phyloP scores from a whole-genome alignment of 2,797 vertebrate genomes.

The Merluccius polli region DNA sequence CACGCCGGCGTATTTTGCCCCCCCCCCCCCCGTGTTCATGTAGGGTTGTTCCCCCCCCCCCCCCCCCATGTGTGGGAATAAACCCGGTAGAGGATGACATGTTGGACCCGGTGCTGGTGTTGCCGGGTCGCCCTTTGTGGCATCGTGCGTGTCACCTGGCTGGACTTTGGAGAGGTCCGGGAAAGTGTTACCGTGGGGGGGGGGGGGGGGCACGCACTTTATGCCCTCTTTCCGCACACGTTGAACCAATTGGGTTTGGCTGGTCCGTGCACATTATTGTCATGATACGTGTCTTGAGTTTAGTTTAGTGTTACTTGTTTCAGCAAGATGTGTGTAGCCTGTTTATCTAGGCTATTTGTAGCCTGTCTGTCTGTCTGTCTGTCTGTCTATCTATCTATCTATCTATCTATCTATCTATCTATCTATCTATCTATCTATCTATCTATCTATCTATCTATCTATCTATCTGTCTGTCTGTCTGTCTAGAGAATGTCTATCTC shows the following conservation, averaged over 20 bases:
- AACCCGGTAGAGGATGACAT: too few relatives aligned
- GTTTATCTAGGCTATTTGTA: neutral
- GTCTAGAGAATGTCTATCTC: neutral
- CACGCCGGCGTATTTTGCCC: too few relatives aligned
- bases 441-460: too few relatives aligned
- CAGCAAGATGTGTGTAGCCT: neutral
- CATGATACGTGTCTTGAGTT: neutral
- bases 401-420: neutral
- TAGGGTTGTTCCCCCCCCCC: too few relatives aligned
- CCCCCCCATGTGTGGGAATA: too few relatives aligned
- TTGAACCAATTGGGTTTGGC: neutral
- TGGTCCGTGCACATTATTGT: neutral
- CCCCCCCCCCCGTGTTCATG: too few relatives aligned
- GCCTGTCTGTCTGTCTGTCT: too few relatives aligned
- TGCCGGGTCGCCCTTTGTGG: too few relatives aligned
- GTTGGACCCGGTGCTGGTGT: too few relatives aligned
- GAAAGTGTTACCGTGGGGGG: too few relatives aligned
- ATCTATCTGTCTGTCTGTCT: too few relatives aligned
- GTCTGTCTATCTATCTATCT: neutral
- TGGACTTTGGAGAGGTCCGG: neutral
- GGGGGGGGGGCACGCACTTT: neutral
- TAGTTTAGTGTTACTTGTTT: neutral
- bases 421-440: neutral
- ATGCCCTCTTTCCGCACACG: neutral
- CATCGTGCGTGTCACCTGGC: neutral